phyloP scores from a whole-genome alignment of 2,888 invertebrate genomes.

The Tillus elongatus region DNA sequence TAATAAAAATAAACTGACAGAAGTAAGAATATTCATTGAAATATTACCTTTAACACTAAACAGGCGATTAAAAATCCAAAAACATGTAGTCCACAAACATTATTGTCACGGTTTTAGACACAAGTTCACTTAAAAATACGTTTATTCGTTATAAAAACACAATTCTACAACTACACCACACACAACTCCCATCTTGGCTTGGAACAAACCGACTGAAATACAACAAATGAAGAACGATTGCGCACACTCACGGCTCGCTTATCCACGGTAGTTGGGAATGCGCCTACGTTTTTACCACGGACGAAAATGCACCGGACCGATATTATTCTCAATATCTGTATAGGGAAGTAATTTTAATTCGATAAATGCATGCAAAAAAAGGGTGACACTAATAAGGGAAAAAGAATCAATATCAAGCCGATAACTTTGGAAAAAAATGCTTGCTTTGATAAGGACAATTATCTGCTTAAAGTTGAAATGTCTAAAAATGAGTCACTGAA shows the following conservation, averaged over 20 bases:
- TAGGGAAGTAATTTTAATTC: too few relatives aligned
- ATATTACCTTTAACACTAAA: conserved; percentile 20
- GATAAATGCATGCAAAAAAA: too few relatives aligned
- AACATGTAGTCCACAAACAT: conserved; percentile 33
- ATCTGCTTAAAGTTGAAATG: too few relatives aligned
- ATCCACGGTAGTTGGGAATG: conserved; percentile 56
- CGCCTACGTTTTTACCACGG: conserved; percentile 80
- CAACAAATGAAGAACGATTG: conserved; percentile 15
- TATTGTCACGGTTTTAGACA: conserved; percentile 43
- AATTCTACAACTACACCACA: conserved; percentile 29
- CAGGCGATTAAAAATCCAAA: conserved; percentile 31
- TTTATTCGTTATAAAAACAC: conserved; percentile 34
- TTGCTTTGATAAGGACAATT: too few relatives aligned
- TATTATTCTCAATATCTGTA: too few relatives aligned
- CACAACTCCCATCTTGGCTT: conserved; percentile 35
- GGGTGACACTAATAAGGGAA: too few relatives aligned
- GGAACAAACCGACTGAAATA: conserved; percentile 29
- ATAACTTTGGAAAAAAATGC: too few relatives aligned
- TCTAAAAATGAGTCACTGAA: too few relatives aligned
- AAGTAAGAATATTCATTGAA: too few relatives aligned
- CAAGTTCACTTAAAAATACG: conserved; percentile 38
- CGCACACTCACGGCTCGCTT: conserved; percentile 26
- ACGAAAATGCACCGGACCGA: too few relatives aligned
- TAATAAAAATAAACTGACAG: too few relatives aligned
- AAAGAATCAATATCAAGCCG: too few relatives aligned